These are phyloP conservation scores for Tetragnatha montana DNA, from an alignment of 2,888 invertebrate species.

Conservation along the genomic window DNA sequence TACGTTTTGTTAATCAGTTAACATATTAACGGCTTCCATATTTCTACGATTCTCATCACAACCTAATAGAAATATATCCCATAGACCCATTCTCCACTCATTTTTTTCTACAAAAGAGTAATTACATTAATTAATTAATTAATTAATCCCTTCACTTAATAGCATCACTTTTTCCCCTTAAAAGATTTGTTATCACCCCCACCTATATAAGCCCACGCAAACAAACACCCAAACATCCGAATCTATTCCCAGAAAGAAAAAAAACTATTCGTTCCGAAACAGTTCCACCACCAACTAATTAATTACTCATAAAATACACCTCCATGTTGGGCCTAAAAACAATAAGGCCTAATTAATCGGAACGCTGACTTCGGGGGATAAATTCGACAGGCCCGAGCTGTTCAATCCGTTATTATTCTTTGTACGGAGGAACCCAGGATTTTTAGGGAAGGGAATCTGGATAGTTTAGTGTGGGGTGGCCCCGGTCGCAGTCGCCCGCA, in stretches of 20 bases:
- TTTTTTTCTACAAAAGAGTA: too few species aligned
- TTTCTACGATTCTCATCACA: too few species aligned
- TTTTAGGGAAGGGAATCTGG: slow-evolving; percentile 62
- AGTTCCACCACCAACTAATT: slow-evolving; percentile 11
- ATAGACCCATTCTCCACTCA: too few species aligned
- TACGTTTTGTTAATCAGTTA: too few species aligned
- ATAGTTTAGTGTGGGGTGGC: slow-evolving; percentile 54
- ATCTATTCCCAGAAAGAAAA: background rate
- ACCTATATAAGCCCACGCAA: background rate
- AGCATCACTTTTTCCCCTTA: background rate
- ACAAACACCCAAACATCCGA: background rate
- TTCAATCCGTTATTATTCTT: slow-evolving; percentile 34
- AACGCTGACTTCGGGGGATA: slow-evolving; percentile 18
- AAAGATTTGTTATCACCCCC: slow-evolving; percentile 1
- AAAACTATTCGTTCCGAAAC: background rate
- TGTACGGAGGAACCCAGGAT: slow-evolving; percentile 13
- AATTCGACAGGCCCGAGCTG: slow-evolving; percentile 22
- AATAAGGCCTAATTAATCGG: slow-evolving; percentile 4
- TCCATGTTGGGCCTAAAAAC: background rate
- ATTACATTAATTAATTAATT: too few species aligned
- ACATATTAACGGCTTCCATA: too few species aligned
- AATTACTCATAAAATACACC: slow-evolving; percentile 1
- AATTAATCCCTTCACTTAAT: too few species aligned
- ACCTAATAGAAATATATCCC: too few species aligned
- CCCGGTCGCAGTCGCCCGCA: slow-evolving; percentile 51